Evolutionary conservation across 2,888 invertebrate genomes (phyloP), one percentile per base, ranked within the genome.

Genomic region (Watsonalla cultraria): DNA sequence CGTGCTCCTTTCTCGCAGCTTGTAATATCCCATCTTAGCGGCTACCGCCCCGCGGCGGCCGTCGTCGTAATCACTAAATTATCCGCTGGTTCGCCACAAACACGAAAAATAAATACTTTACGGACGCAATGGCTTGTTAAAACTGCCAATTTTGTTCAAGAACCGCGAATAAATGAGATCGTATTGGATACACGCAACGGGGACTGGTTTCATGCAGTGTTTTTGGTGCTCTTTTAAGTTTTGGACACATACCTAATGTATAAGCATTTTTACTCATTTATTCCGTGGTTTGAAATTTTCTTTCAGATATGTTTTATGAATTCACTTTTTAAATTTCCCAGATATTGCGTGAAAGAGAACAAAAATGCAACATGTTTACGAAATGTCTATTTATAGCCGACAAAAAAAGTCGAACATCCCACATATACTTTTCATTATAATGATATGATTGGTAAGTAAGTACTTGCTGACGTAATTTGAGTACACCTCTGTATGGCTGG

Each of bases 31-130:
- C 42, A 11, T 8, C 42, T 42, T 11, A 42, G 42, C 42, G 42
- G 11, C 54, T 54, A 51, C 65, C 64, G 66, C 72, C 71, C 61
- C 59, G 60, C 57, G 51, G 42, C 42, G 42, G 11, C 56, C 72
- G 68, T 78, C 70, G 62, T 62, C 71, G 66, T 88, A 87, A 88
- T 86, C 84, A 83, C 86, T 86, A 83, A 86, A 86, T 88, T 86
- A 84, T 83, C 66, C 65, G 64, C 62, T 66, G 65, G 61, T 61
- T 76, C 74, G 72, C 69, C 72, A 82, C 78, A 75, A 80, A 73
- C 70, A 66, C 59, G 76, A 75, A 81, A 80, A 86, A 87, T 86
- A 86, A 86, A 86, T 84, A 86, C 78, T 76, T 80, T 74, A 68
- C 67, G 68, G 65, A 59, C 53, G 65, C 71, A 72, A 74, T 74